Percentiles rank a stretch among this genome's conserved stretches.
Evolutionary conservation across 53 echinoderm and acorn worm species (phyloP).

Genomic region (Stichopus horrens): DNA sequence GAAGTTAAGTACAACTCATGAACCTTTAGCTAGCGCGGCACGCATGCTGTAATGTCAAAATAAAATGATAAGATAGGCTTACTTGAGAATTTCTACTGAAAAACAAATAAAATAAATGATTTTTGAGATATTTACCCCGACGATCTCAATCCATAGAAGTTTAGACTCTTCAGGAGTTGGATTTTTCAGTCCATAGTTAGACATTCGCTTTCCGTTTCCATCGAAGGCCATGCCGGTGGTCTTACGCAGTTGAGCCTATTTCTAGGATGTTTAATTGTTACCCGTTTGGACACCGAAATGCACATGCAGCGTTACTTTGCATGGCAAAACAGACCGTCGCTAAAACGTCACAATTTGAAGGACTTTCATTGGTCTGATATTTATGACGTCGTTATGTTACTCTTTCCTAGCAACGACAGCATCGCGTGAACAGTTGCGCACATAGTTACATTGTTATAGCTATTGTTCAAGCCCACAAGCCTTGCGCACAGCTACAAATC

Average conservation of each 20-base stretch:
- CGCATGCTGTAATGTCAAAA: too few relatives aligned
- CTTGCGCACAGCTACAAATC: too few relatives aligned
- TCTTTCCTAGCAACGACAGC: too few relatives aligned
- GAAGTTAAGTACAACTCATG: too few relatives aligned
- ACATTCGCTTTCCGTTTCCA: constrained; percentile 71
- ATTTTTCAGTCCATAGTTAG: constrained; percentile 73
- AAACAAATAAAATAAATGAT: too few relatives aligned
- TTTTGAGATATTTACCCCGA: constrained; percentile 54
- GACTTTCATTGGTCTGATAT: neutral
- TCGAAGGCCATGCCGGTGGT: constrained; percentile 61
- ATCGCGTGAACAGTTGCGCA: too few relatives aligned
- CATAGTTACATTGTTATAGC: too few relatives aligned
- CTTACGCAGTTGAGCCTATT: neutral
- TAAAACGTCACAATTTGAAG: neutral
- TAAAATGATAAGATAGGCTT: too few relatives aligned
- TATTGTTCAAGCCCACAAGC: too few relatives aligned
- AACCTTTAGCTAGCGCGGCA: too few relatives aligned
- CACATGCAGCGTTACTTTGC: neutral
- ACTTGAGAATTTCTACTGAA: too few relatives aligned
- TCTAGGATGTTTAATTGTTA: neutral
- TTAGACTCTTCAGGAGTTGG: constrained; percentile 80
- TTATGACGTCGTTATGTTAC: neutral
- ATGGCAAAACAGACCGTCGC: neutral
- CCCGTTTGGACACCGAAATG: neutral
- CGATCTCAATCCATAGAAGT: constrained; percentile 82